Conservation (phyloP, 2,113 vertebrate genomes). For the Apodemus sylvaticus region DNA sequence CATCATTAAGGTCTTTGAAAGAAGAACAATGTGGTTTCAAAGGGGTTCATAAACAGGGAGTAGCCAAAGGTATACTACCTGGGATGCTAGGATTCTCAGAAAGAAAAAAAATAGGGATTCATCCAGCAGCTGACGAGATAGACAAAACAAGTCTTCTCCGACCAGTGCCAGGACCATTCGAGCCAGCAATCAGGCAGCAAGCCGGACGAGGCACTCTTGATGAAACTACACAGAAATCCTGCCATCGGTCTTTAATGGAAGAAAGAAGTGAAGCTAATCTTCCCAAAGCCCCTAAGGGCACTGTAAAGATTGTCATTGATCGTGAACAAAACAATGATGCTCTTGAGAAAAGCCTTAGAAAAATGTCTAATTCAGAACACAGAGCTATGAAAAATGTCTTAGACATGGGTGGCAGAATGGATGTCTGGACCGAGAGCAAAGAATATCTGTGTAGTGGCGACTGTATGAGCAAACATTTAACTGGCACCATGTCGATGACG, state of each 20-base stretch:
- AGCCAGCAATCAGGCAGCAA: conserved; percentile 82
- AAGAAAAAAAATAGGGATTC: conserved; percentile 82
- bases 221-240: conserved; percentile 86
- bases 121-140: conserved; percentile 83
- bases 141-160: conserved; percentile 87
- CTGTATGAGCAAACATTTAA: conserved; percentile 42
- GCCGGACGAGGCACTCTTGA: conserved; percentile 76
- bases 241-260: conserved; percentile 84
- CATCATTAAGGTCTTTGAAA: conserved; percentile 89
- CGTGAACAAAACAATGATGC: conserved; percentile 85
- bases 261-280: conserved; percentile 82
- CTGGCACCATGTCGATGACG: conserved; percentile 32
- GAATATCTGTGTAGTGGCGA: conserved; percentile 48
- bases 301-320: conserved; percentile 87
- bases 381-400: conserved; percentile 55
- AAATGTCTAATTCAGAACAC: conserved; percentile 80
- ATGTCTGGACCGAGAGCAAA: conserved; percentile 16
- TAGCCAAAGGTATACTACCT: conserved; percentile 84
- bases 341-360: conserved; percentile 85
- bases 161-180: conserved; percentile 84
- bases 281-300: conserved; percentile 87
- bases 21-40: conserved; percentile 85
- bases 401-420: conserved; percentile 41
- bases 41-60: conserved; percentile 86
- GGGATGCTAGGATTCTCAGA: conserved; percentile 83